Percentiles rank a stretch among this genome's conserved stretches.
Conservation (phyloP, 2,888 invertebrate species). For the Capitulum mitella region DNA sequence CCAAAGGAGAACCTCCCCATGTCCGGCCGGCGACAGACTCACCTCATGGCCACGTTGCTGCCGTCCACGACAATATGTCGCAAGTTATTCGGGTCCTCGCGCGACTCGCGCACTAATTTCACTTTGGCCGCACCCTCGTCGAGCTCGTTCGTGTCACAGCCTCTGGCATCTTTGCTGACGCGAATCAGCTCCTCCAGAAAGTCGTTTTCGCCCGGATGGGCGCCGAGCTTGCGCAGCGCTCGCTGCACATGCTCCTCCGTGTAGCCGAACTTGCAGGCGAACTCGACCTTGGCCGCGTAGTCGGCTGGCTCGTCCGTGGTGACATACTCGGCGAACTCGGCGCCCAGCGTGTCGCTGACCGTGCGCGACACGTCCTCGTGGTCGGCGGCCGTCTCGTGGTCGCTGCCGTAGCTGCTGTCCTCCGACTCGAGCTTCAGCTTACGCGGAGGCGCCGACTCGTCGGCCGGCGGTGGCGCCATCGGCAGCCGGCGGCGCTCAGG, state of each 20-base stretch:
- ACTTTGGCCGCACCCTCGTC: constrained; percentile 27
- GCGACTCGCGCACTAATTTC: neutral
- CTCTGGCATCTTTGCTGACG: neutral
- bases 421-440: constrained; percentile 47
- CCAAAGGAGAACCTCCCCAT: no score
- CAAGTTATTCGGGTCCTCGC: constrained; percentile 36
- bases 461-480: neutral
- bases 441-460: constrained; percentile 9
- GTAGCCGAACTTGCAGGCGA: constrained; percentile 86
- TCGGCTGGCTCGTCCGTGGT: constrained; percentile 71
- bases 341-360: constrained; percentile 72
- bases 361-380: constrained; percentile 75
- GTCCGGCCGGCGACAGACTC: constrained; percentile 28
- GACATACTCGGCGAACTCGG: constrained; percentile 77
- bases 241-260: constrained; percentile 74
- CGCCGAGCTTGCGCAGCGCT: constrained; percentile 74
- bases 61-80: constrained; percentile 85
- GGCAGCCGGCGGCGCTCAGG: neutral
- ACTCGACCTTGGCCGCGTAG: constrained; percentile 71
- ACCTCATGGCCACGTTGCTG: constrained; percentile 91
- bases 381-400: constrained; percentile 45
- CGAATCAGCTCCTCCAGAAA: constrained; percentile 73
- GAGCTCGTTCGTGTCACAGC: constrained; percentile 30
- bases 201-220: constrained; percentile 77
- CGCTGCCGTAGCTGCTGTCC: constrained; percentile 81